Conservation (phyloP, 2,797 vertebrate genomes). For the Linurgus olivaceus region DNA sequence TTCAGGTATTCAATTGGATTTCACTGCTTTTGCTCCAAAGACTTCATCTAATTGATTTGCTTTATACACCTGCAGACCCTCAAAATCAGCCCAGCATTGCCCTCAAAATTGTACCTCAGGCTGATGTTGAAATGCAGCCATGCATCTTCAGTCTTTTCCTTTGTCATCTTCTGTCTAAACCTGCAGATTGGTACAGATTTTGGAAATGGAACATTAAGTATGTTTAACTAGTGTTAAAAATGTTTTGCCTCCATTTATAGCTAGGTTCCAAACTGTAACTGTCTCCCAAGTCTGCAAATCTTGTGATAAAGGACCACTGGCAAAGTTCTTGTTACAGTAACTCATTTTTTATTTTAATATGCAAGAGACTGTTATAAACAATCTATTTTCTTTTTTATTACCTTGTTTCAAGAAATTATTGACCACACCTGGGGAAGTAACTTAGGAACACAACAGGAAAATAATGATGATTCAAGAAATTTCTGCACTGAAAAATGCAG, state of each 20-base stretch:
- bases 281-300: not conserved
- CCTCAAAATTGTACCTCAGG: not conserved
- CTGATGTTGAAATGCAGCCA: not conserved
- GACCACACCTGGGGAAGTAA: not conserved
- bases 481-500: not conserved
- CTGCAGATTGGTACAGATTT: not conserved
- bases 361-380: not conserved
- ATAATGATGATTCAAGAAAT: not conserved
- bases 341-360: not conserved
- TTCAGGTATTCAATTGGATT: not conserved
- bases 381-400: not conserved
- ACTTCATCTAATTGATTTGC: not conserved
- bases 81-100: not conserved
- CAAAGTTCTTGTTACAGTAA: not conserved
- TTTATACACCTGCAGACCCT: not conserved
- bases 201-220: not conserved
- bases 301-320: constrained; percentile 1
- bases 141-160: not conserved
- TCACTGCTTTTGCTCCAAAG: constrained; percentile 26
- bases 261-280: not conserved
- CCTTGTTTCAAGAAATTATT: not conserved
- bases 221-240: not conserved
- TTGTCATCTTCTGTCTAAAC: constrained; percentile 2
- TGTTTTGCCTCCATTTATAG: not conserved
- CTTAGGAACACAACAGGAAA: not conserved